These are phyloP conservation scores for Sylvia atricapilla DNA, from an alignment of 2,113 vertebrate genomes.

Conservation along the genomic window DNA sequence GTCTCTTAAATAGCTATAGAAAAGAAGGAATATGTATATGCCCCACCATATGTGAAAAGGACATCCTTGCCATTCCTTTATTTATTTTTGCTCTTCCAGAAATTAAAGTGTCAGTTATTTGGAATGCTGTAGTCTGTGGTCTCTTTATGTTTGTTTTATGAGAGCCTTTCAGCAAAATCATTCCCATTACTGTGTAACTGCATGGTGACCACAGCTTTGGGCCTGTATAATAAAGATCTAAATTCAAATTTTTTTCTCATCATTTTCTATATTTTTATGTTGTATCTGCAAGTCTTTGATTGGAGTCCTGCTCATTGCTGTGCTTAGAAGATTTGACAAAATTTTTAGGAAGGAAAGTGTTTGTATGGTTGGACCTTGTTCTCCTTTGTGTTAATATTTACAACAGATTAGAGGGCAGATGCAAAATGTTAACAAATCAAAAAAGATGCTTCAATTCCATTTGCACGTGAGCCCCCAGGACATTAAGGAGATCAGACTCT, in stretches of 20 bases:
- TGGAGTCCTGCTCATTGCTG: not conserved
- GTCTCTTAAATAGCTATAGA: constrained; percentile 31
- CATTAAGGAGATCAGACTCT: not conserved
- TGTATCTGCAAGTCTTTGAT: not conserved
- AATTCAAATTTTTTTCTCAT: constrained; percentile 45
- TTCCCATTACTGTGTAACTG: constrained; percentile 67
- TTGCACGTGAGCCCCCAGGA: not conserved
- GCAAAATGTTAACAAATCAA: not conserved
- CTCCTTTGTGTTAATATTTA: not conserved
- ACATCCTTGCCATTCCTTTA: constrained; percentile 62
- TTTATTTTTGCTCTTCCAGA: constrained; percentile 70
- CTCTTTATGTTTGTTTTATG: constrained; percentile 64
- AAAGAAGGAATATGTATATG: constrained; percentile 27
- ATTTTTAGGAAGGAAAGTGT: not conserved
- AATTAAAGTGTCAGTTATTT: constrained; percentile 71
- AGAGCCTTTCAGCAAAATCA: constrained; percentile 50
- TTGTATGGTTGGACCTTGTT: not conserved
- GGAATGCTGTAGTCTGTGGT: constrained; percentile 73
- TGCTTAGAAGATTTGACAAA: not conserved
- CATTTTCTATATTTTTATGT: constrained; percentile 39
- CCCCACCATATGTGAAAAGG: constrained; percentile 18
- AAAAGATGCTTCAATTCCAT: not conserved
- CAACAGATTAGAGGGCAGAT: not conserved
- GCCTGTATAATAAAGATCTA: constrained; percentile 74
- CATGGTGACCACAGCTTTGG: constrained; percentile 69